Evolutionary conservation across 2,113 vertebrate genomes (phyloP), one percentile per base, ranked within the genome.

Genomic region (Trematocara variabile): DNA sequence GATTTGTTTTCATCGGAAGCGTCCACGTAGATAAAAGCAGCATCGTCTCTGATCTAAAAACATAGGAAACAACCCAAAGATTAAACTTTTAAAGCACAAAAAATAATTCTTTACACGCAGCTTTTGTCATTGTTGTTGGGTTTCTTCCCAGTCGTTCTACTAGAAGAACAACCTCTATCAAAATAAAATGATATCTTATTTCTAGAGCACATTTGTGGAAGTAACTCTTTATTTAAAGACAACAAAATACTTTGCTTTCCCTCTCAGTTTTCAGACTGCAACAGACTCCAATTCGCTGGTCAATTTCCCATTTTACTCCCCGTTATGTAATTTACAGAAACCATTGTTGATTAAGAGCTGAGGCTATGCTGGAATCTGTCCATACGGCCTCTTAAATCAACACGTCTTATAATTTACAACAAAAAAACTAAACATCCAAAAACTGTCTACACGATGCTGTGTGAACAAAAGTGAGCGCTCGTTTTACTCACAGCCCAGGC

Each of bases 1-100:
- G 96, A 95, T 80, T 91, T 96, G 73, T 95, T 95, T 85, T 95
- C 96, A 92, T 96, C 96, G 4, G 93, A 92, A 2, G 95, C 96
- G 34, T 97, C 95, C 3, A 96, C 46, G 11, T 95, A 97, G 58
- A 90, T 82, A 33, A 96, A 96, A 30, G 94, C 91, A 13, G 91
- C 89, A 3, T 96, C 92, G 52, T 95, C 92, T 39, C 93, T 83
- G 73, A 94, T 92, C 94, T 94, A 83, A 12, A 55, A 85, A 8
- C 56, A 34, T 10, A 0, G 7, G 20, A 46, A 73, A 73, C 65
- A 25, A 70, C 65, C 39, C 20, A 9, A 22, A 70, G 37, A 44
- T 41, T 25, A 44, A 44, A 9, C 12, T 9, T 25, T 25, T 70
- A 16, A 68, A 68, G 34, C 34, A 41, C 7, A 37, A 20, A 65